These are phyloP conservation scores for Gallirallus australis DNA, from an alignment of 2,797 vertebrate species.

Conservation along the genomic window DNA sequence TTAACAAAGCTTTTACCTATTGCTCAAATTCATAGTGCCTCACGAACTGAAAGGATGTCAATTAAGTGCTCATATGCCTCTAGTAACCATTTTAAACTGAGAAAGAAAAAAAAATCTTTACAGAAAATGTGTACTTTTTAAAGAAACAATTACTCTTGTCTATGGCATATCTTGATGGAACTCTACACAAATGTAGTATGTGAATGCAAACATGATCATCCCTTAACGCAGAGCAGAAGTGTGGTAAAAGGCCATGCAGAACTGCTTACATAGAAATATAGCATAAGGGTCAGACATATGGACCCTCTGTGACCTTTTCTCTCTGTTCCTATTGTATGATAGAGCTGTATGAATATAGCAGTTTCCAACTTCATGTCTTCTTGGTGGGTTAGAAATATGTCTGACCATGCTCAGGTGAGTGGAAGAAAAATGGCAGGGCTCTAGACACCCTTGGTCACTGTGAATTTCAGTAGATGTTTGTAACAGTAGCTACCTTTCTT, in stretches of 20 bases:
- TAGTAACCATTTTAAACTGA: conserved; percentile 16
- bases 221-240: neutral
- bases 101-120: conserved; percentile 33
- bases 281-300: neutral
- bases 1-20: neutral
- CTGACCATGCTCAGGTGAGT: neutral
- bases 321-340: neutral
- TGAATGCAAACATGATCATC: conserved; percentile 6
- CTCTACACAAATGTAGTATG: neutral
- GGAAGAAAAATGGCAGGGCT: neutral
- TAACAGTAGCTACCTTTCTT: neutral
- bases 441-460: neutral
- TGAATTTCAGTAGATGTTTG: neutral
- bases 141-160: neutral
- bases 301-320: neutral
- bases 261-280: neutral
- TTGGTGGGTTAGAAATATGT: neutral
- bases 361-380: neutral
- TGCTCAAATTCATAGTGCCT: neutral
- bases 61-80: conserved; percentile 7
- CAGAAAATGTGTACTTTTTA: neutral
- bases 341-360: neutral
- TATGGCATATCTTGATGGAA: neutral
- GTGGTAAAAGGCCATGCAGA: neutral
- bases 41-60: neutral